Evolutionary conservation across 2,113 vertebrate genomes (phyloP).

Genomic region (Orycteropus afer): DNA sequence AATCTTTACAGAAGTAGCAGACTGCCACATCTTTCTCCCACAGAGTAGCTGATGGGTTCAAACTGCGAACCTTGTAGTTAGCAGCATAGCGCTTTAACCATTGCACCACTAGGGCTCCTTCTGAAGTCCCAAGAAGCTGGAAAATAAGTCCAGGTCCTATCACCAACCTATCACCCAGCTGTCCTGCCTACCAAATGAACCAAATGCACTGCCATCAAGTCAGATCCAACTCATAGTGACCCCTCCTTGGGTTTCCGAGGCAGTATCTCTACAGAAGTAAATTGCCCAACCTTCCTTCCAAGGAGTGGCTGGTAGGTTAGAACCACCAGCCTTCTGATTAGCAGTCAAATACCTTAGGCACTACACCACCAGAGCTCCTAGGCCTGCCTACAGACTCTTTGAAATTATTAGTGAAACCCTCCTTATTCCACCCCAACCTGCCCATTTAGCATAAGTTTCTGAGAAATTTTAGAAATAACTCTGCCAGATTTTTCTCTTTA

Average conservation of each 20-base stretch:
- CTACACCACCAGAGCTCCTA: no score
- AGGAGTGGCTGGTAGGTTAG: no score
- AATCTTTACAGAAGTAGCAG: not conserved
- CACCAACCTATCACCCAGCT: not conserved
- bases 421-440: not conserved
- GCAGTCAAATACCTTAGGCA: no score
- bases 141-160: not conserved
- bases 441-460: not conserved
- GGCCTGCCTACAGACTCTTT: not conserved
- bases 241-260: no score
- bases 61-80: not conserved
- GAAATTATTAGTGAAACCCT: not conserved
- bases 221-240: no score
- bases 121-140: not conserved
- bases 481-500: slow-evolving; percentile 23
- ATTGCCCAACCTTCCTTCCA: no score
- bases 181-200: no score
- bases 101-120: not conserved
- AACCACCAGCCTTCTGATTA: no score
- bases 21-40: not conserved
- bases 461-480: slow-evolving; percentile 51
- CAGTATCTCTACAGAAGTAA: no score
- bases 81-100: not conserved
- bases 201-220: no score
- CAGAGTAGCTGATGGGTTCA: not conserved